Base-by-base conservation (phyloP, 2,888 invertebrate species). In the Tenthredo amoena region DNA sequence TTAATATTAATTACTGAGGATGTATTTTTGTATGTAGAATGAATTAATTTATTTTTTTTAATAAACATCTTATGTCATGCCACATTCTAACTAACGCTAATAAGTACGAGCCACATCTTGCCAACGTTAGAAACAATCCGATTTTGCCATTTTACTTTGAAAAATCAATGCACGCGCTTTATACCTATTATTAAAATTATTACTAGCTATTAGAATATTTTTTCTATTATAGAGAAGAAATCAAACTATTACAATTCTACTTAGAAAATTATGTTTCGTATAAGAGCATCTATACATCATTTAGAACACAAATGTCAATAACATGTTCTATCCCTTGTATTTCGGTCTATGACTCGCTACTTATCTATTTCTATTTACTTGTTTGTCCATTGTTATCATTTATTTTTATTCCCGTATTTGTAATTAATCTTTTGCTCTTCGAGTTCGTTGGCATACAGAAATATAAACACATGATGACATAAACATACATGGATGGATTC, bases 11-110 rank as follows among this genome's bases (percentile, higher is more conserved):
- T 90, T 90, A 91, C 89, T 90, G 90, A 68, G 71, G 68, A 88
- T 92, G 91, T 92, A 92, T 92, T 92, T 92, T 92, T 92, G 91
- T 92, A 92, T 90, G 90, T 92, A 92, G 90, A 92, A 87, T 90
- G 90, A 91, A 91, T 91, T 92, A 92, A 92, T 92, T 92, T 92
- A 91, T 74, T 92, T 92, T 92, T 92, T 92, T 91, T 92, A 92
- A 92, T 92, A 89, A 89, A 89, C 88, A 89, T 89, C 88, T 89
- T 88, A 88, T 88, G 88, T 88, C 88, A 87, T 87, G 37, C 68
- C 83, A 83, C n/a, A 83, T 65, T 81, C 37, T 81, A 81, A 81
- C 10, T 81, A 77, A 77, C 31, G 55, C 55, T 77, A 77, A 77
- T 77, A 31, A 81, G 81, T 62, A 81, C 37, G 37, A 79, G n/a